Conservation (phyloP, 2,888 invertebrate species). For the Scelioninae gen. 2 region DNA sequence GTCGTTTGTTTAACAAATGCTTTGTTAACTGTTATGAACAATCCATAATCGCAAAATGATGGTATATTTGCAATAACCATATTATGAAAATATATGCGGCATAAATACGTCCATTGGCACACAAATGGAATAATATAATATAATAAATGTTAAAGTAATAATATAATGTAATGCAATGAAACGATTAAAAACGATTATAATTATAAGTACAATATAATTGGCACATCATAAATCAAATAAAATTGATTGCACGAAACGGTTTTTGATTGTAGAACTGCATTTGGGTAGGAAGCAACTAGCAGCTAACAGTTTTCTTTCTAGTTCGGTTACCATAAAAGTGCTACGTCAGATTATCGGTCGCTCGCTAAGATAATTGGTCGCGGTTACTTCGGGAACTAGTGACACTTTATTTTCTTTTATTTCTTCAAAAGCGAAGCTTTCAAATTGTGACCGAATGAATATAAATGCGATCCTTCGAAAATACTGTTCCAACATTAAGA, state of each 20-base stretch:
- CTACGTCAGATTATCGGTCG: slow-evolving; percentile 21
- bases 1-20: background rate
- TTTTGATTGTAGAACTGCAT: slow-evolving; percentile 36
- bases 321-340: slow-evolving; percentile 25
- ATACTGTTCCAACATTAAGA: slow-evolving; percentile 30
- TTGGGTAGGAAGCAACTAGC: slow-evolving; percentile 46
- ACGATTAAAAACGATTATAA: too few species aligned
- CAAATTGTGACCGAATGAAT: slow-evolving; percentile 12
- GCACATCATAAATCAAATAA: slow-evolving; percentile 43
- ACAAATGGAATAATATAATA: slow-evolving; percentile 41
- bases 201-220: slow-evolving; percentile 47
- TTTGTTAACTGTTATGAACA: too few species aligned
- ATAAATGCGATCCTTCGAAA: slow-evolving; percentile 25
- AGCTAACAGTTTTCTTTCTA: slow-evolving; percentile 26
- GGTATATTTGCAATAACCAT: too few species aligned
- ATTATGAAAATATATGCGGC: slow-evolving; percentile 20
- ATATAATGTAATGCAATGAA: too few species aligned
- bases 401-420: slow-evolving; percentile 21
- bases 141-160: slow-evolving; percentile 14
- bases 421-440: slow-evolving; percentile 20
- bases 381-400: slow-evolving; percentile 45
- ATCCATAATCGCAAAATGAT: too few species aligned
- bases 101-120: slow-evolving; percentile 45
- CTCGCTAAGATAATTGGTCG: slow-evolving; percentile 1
- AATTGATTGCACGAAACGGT: slow-evolving; percentile 35